phyloP scores from a whole-genome alignment of 2,113 vertebrate species.

The Ameiurus melas region DNA sequence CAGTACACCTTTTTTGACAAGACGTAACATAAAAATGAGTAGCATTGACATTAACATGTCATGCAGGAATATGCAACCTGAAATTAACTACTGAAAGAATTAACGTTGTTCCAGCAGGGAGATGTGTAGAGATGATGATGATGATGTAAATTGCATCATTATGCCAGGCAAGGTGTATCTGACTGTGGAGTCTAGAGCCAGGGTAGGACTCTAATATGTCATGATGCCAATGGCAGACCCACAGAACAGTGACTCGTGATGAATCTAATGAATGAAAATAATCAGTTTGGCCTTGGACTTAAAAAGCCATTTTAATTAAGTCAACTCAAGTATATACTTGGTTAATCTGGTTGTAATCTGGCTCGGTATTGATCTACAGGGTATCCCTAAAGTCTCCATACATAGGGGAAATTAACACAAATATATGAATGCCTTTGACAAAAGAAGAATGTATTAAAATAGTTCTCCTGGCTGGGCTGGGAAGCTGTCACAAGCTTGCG shows the following conservation, averaged over 20 bases:
- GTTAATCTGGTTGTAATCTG: not conserved
- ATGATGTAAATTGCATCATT: not conserved
- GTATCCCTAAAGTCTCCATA: too few species aligned
- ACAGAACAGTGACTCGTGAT: not conserved
- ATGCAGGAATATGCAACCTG: not conserved
- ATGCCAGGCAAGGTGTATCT: not conserved
- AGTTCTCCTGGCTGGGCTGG: too few species aligned
- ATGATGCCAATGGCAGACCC: not conserved
- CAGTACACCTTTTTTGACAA: not conserved
- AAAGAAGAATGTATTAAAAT: too few species aligned
- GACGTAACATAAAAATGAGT: not conserved
- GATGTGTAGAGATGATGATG: constrained; percentile 1
- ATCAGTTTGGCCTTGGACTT: constrained; percentile 23
- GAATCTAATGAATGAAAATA: not conserved
- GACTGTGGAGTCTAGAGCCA: not conserved
- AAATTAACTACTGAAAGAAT: constrained; percentile 8
- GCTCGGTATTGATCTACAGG: not conserved
- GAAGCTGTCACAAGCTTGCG: too few species aligned
- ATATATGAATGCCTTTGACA: too few species aligned
- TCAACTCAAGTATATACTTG: too few species aligned
- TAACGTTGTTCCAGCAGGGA: not conserved
- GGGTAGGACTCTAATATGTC: not conserved
- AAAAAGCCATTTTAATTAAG: constrained; percentile 20
- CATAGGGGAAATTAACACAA: too few species aligned
- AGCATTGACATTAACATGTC: not conserved